These are phyloP conservation scores for Borostomias antarcticus DNA, from an alignment of 2,797 vertebrate species.

Conservation along the genomic window DNA sequence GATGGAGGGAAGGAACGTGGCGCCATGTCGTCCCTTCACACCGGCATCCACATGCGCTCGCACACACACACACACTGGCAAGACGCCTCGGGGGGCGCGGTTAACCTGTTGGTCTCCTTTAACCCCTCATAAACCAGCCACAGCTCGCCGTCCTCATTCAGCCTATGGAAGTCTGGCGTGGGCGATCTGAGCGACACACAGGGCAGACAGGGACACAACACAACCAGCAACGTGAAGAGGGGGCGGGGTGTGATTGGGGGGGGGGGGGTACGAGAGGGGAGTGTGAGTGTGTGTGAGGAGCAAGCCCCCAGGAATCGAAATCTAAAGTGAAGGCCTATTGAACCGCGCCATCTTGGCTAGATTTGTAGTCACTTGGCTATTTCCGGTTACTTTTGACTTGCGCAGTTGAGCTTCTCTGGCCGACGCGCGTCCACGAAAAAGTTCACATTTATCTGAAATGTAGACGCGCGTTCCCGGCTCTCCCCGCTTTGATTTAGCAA, in stretches of 20 bases:
- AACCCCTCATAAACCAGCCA: slow-evolving; percentile 99
- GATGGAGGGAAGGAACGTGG: slow-evolving; percentile 35
- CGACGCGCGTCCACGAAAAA: too few species aligned
- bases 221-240: slow-evolving; percentile 56
- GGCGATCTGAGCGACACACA: slow-evolving; percentile 88
- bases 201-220: slow-evolving; percentile 71
- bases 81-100: slow-evolving; percentile 65
- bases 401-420: too few species aligned
- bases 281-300: slow-evolving; percentile 13
- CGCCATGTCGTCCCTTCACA: slow-evolving; percentile 25
- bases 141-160: slow-evolving; percentile 99
- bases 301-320: too few species aligned
- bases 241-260: slow-evolving; percentile 60
- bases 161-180: slow-evolving; percentile 89
- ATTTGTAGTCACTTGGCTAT: too few species aligned
- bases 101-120: slow-evolving; percentile 99
- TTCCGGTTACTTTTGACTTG: too few species aligned
- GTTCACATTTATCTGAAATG: too few species aligned
- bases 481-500: too few species aligned
- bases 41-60: slow-evolving; percentile 38
- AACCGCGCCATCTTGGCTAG: too few species aligned
- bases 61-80: too few species aligned
- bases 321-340: too few species aligned
- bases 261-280: slow-evolving; percentile 20
- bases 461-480: too few species aligned